Conservation (phyloP, 2,113 vertebrate species). For the Typhlomys cinereus region DNA sequence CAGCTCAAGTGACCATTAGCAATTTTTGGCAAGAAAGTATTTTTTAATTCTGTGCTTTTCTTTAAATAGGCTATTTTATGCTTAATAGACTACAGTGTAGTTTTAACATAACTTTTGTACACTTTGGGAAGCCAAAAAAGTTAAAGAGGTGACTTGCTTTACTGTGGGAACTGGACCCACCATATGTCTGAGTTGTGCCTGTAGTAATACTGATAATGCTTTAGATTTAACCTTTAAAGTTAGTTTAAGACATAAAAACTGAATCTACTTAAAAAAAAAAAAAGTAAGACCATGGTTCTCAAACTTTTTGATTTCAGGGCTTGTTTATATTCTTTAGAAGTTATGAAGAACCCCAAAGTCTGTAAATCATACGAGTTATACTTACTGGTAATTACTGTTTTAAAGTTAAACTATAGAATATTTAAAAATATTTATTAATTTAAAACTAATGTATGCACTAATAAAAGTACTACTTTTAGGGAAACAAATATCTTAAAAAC, state of each 20-base stretch:
- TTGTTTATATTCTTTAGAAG: neutral
- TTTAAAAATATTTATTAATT: conserved; percentile 12
- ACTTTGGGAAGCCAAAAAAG: too few relatives aligned
- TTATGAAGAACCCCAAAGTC: neutral
- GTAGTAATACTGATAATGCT: neutral
- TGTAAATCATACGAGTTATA: neutral
- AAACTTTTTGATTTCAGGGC: neutral
- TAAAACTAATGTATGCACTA: conserved; percentile 20
- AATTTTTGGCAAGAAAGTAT: neutral
- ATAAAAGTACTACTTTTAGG: conserved; percentile 36
- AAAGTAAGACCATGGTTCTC: too few relatives aligned
- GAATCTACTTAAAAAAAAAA: too few relatives aligned
- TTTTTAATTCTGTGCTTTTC: neutral
- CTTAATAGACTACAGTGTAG: neutral
- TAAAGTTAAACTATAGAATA: conserved; percentile 43
- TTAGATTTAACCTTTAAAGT: conserved; percentile 21
- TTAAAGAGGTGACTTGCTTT: neutral
- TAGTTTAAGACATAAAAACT: conserved; percentile 6
- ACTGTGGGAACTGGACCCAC: neutral
- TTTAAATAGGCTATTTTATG: neutral
- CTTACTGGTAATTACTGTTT: conserved; percentile 2
- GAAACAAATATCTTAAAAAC: conserved; percentile 6
- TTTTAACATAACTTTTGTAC: neutral
- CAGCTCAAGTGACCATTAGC: neutral
- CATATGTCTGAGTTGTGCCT: neutral